Percentiles rank a stretch among this genome's conserved stretches.
phyloP scores from a whole-genome alignment of 2,888 invertebrate genomes.

The Antitype chi region DNA sequence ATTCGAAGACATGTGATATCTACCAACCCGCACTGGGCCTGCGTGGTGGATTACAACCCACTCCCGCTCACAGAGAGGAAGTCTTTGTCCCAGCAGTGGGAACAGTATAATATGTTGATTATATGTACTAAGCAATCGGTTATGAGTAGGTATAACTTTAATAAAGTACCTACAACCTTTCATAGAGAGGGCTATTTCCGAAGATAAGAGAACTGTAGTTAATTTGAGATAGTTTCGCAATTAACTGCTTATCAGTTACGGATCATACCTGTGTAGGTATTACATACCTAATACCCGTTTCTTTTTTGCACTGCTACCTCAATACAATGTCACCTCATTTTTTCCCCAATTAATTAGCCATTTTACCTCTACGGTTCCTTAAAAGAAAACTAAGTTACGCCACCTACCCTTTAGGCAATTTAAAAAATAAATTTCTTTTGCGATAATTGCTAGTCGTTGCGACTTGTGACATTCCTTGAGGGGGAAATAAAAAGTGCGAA shows the following conservation, averaged over 20 bases:
- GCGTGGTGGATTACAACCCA: no score
- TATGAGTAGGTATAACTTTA: neutral
- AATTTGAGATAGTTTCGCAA: neutral
- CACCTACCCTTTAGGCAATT: slow-evolving; percentile 61
- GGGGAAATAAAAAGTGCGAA: slow-evolving; percentile 81
- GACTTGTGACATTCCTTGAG: slow-evolving; percentile 78
- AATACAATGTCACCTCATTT: slow-evolving; percentile 5
- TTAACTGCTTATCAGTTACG: neutral
- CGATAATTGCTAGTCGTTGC: slow-evolving; percentile 80
- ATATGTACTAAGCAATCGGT: no score
- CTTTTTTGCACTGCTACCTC: slow-evolving; percentile 3
- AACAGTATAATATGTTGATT: no score
- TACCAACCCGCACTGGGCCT: no score
- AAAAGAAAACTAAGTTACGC: slow-evolving; percentile 60
- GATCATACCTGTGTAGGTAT: neutral
- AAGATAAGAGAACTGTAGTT: neutral
- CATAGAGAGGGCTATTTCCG: neutral
- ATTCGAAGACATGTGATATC: no score
- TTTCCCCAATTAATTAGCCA: slow-evolving; percentile 27
- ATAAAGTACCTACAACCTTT: neutral
- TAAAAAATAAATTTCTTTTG: slow-evolving; percentile 75
- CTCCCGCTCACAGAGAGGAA: no score
- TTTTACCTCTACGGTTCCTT: slow-evolving; percentile 53
- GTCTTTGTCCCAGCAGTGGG: no score
- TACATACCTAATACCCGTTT: slow-evolving; percentile 2